Evolutionary conservation across 92 coral and sea anemone species (phyloP), one percentile per base, ranked within the genome.

Genomic region (Epizoanthus ramosus): DNA sequence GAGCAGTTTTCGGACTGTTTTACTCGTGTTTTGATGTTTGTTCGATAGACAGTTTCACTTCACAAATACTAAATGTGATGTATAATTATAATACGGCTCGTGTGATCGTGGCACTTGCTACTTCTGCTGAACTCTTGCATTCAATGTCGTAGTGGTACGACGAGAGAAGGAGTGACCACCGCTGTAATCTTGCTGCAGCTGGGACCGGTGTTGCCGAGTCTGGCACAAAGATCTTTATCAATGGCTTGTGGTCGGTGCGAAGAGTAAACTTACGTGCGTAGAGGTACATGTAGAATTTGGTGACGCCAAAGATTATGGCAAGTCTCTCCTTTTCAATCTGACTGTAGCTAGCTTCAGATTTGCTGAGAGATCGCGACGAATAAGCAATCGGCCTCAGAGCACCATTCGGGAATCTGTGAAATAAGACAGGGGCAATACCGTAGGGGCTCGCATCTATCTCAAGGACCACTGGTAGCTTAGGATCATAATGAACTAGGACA

Each of bases 321-420:
- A 90, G 79, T 23, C 80, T 90, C 66, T 90, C 93, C 90, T 86
- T 86, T 31, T 90, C 57, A 76, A 90, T 90, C 74, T 90, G 91
- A 75, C 91, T 87, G 80, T 91, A 87, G 74, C 85, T 88, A 63
- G 61, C 57, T 77, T 87, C 91, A n/a, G 87, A 85, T 63, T 70
- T 66, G 63, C 76, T 90, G 35, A 87, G 85, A 52, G 89, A 90
- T 50, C 91, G 71, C 12, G 90, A 83, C 47, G 88, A 85, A 74
- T 77, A 87, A 54, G 90, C 88, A 14, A 88, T 88, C 10, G 82
- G 88, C 33, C 69, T 84, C 35, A 71, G 88, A 41, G 41, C 81
- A 4, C 88, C 85, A 65, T 84, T 86, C 13, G 87, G 87, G 69
- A 79, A 83, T 18, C 86, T 22, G 79, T 87, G 91, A 23, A 83